Conservation (phyloP, 37 sponge, comb jelly and placozoan species). For the Beroe forskalii region DNA sequence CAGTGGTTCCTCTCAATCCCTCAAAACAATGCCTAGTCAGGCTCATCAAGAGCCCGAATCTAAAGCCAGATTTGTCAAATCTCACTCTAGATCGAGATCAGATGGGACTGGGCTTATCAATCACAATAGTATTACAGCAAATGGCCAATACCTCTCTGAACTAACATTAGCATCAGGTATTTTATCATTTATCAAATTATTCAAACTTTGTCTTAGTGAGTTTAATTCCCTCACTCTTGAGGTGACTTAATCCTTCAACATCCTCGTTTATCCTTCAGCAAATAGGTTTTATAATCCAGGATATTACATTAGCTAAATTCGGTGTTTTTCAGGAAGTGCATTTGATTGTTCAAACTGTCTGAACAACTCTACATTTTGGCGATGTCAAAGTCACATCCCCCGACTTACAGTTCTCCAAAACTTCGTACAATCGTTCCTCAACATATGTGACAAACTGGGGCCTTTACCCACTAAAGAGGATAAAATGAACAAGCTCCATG, state of each 20-base stretch:
- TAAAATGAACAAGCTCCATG: slow-evolving; percentile 74
- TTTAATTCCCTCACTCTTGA: no score
- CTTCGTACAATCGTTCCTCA: slow-evolving; percentile 49
- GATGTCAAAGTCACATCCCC: background rate
- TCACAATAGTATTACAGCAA: background rate
- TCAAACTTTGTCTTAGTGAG: no score
- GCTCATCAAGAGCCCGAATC: background rate
- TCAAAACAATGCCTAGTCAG: background rate
- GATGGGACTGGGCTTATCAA: background rate
- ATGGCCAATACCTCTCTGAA: background rate
- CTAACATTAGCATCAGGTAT: background rate
- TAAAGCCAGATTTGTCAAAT: background rate
- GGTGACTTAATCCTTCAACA: no score
- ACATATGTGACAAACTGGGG: slow-evolving; percentile 32
- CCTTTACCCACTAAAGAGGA: slow-evolving; percentile 1
- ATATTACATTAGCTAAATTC: background rate
- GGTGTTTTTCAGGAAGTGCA: background rate
- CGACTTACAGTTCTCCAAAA: slow-evolving; percentile 7
- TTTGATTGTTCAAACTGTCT: slow-evolving; percentile 17
- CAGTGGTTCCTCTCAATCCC: background rate
- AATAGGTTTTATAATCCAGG: no score
- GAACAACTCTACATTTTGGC: slow-evolving; percentile 8
- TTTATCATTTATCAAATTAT: background rate
- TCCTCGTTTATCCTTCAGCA: no score
- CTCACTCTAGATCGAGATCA: background rate